A percentile compares a stretch with the other conserved stretches of the same genome.
phyloP scores from a whole-genome alignment of 2,113 vertebrate species.

The Mirounga angustirostris region DNA sequence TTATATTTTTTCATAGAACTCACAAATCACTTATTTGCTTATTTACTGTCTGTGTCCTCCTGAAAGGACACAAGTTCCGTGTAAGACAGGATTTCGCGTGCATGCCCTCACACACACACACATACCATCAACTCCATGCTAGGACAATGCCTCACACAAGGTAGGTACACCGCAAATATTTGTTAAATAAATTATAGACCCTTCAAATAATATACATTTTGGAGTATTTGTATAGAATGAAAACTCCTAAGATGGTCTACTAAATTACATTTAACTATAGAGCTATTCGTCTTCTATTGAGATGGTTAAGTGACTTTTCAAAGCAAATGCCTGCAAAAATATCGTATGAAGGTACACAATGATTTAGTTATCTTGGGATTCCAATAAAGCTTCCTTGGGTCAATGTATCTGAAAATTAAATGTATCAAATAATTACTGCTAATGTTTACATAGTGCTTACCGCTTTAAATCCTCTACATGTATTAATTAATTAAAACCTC shows the following conservation, averaged over 20 bases:
- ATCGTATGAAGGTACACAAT: slow-evolving; percentile 10
- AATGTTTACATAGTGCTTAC: neutral
- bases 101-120: neutral
- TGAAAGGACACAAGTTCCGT: neutral
- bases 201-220: slow-evolving; percentile 18
- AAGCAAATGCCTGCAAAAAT: slow-evolving; percentile 20
- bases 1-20: neutral
- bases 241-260: neutral
- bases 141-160: neutral
- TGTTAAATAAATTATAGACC: neutral
- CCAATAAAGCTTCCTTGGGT: neutral
- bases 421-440: neutral
- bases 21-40: neutral
- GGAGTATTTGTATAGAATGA: slow-evolving; percentile 1
- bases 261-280: slow-evolving; percentile 12
- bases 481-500: neutral
- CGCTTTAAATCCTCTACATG: neutral
- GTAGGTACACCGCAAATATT: neutral
- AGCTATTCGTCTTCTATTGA: neutral
- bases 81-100: neutral
- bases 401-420: slow-evolving; percentile 13
- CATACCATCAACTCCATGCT: neutral
- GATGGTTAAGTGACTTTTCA: slow-evolving; percentile 16
- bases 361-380: slow-evolving; percentile 51
- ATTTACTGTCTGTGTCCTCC: neutral